Conservation (phyloP, 2,888 invertebrate genomes). For the Euphydryas editha region DNA sequence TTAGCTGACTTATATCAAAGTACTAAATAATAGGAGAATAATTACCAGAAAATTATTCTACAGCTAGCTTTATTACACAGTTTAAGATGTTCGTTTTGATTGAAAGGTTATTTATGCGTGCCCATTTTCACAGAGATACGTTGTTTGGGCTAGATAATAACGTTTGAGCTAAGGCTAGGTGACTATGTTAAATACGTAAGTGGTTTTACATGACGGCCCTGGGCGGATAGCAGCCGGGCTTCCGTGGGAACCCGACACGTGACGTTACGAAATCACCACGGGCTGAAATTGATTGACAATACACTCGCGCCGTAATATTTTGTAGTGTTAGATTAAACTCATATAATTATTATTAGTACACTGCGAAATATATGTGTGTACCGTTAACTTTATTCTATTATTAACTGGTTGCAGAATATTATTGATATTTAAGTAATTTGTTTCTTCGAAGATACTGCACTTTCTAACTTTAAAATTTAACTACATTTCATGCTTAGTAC, state of each 20-base stretch:
- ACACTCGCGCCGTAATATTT: conserved; percentile 45
- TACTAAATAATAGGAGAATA: not conserved
- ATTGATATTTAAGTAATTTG: not conserved
- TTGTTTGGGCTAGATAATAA: conserved; percentile 81
- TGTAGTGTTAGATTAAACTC: conserved; percentile 38
- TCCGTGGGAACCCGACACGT: conserved; percentile 81
- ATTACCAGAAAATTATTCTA: conserved; percentile 1
- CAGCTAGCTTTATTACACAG: conserved; percentile 9
- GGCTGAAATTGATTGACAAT: conserved; percentile 80
- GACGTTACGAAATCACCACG: conserved; percentile 78
- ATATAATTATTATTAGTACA: conserved; percentile 11
- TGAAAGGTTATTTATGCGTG: conserved; percentile 74
- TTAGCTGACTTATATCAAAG: not conserved
- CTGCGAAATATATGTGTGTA: not conserved
- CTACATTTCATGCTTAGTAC: no score
- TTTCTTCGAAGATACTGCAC: no score
- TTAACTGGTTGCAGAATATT: not conserved
- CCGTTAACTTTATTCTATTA: conserved; percentile 1
- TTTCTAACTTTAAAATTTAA: no score
- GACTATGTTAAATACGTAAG: conserved; percentile 81
- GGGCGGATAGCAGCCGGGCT: conserved; percentile 75
- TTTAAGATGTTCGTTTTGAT: conserved; percentile 33
- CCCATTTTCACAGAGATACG: conserved; percentile 75
- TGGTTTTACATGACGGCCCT: conserved; percentile 80
- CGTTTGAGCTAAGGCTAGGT: conserved; percentile 78